phyloP scores from a whole-genome alignment of 2,797 vertebrate species.

The Phoxinus dragarum region DNA sequence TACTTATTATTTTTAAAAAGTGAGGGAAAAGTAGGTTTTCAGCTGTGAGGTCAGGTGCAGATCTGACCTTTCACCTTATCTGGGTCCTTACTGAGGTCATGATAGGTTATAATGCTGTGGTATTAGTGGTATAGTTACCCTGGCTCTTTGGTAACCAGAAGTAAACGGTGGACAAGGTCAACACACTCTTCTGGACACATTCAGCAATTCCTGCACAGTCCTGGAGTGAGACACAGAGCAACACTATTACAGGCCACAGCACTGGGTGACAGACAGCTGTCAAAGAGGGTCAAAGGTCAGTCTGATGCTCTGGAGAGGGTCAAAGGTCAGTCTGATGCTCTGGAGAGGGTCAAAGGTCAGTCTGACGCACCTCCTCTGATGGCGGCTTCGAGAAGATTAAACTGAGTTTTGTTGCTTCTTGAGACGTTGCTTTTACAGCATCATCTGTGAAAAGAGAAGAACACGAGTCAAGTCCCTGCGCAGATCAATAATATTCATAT shows the following conservation, averaged over 20 bases:
- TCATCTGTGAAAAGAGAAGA: background rate
- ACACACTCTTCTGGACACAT: conserved; percentile 78
- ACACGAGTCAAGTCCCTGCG: background rate
- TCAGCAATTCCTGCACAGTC: conserved; percentile 80
- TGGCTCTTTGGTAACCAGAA: conserved; percentile 90
- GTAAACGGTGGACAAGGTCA: conserved; percentile 82
- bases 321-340: background rate
- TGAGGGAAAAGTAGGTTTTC: too few relatives aligned
- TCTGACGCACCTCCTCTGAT: conserved; percentile 80
- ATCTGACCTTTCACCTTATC: background rate
- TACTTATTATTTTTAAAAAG: too few relatives aligned
- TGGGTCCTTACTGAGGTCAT: background rate
- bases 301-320: conserved; percentile 66
- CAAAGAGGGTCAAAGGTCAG: background rate
- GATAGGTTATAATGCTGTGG: background rate
- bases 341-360: too few relatives aligned
- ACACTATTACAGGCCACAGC: background rate
- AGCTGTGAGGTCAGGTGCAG: too few relatives aligned
- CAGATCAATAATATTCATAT: background rate
- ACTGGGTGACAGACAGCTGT: background rate
- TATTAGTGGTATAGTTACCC: conserved; percentile 72
- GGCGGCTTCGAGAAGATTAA: conserved; percentile 84
- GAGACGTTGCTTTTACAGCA: conserved; percentile 80
- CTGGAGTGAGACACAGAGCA: conserved; percentile 67
- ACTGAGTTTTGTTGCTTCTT: conserved; percentile 90